Conservation (phyloP, 53 echinoderm and acorn worm genomes). For the Actinopyga echinites region DNA sequence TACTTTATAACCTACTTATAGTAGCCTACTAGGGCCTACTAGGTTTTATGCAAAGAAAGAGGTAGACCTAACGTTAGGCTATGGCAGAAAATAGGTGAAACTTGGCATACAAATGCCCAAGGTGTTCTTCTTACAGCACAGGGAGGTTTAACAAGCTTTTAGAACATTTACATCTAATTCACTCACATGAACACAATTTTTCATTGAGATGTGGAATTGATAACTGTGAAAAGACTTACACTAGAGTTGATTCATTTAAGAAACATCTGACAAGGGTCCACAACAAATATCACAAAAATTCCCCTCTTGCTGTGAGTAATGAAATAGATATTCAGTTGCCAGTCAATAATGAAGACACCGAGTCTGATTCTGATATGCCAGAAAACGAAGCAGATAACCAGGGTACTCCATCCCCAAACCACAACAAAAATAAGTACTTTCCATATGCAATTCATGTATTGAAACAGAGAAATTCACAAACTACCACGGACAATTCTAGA, state of each 20-base stretch:
- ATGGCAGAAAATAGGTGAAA: constrained; percentile 29
- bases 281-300: background rate
- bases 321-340: background rate
- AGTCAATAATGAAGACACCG: background rate
- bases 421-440: background rate
- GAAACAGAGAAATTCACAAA: constrained; percentile 11
- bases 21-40: too few species aligned
- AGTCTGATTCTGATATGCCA: constrained; percentile 3
- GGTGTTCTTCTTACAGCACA: background rate
- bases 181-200: constrained; percentile 18
- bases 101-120: background rate
- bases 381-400: constrained; percentile 8
- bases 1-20: too few species aligned
- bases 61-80: too few species aligned
- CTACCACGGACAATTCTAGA: constrained; percentile 5
- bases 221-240: constrained; percentile 7
- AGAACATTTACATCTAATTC: constrained; percentile 18
- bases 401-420: background rate
- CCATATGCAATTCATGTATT: constrained; percentile 4
- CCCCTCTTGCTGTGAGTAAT: background rate
- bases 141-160: constrained; percentile 24
- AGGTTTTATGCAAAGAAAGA: too few species aligned
- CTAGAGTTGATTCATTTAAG: background rate
- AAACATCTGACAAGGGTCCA: constrained; percentile 1
- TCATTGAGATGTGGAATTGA: constrained; percentile 13